Conservation (phyloP, 1,140 invertebrate species). For the Oscheius sp. region DNA sequence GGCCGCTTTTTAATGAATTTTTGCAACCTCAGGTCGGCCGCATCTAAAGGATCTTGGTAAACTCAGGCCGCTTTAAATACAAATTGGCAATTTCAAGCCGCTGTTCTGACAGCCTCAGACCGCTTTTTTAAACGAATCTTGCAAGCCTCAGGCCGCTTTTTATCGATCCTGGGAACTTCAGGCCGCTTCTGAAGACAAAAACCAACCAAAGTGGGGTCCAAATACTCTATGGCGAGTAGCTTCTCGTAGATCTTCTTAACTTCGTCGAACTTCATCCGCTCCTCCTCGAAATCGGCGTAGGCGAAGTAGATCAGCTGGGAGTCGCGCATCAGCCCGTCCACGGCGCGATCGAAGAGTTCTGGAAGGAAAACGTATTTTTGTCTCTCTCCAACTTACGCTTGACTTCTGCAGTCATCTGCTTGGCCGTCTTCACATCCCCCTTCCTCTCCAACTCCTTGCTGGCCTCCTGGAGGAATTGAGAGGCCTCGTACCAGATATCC, state of each 20-base stretch:
- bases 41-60: no score
- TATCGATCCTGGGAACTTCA: no score
- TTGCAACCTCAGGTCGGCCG: no score
- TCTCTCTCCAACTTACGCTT: conserved; percentile 9
- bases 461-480: conserved; percentile 88
- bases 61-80: no score
- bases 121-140: no score
- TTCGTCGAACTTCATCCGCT: conserved; percentile 90
- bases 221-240: conserved; percentile 79
- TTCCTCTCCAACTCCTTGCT: conserved; percentile 88
- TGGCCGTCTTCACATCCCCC: conserved; percentile 67
- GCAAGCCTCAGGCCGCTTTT: no score
- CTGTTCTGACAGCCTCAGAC: no score
- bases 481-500: conserved; percentile 97
- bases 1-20: conserved; percentile 1
- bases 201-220: conserved; percentile 87
- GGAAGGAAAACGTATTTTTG: conserved; percentile 62
- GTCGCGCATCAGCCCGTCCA: conserved; percentile 75
- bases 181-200: no score
- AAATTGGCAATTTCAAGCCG: no score
- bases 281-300: conserved; percentile 97
- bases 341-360: conserved; percentile 87
- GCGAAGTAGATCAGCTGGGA: conserved; percentile 94
- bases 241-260: conserved; percentile 94
- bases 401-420: background rate